Evolutionary conservation across 2,113 vertebrate species (phyloP).

Genomic region (Irena cyanogastra): DNA sequence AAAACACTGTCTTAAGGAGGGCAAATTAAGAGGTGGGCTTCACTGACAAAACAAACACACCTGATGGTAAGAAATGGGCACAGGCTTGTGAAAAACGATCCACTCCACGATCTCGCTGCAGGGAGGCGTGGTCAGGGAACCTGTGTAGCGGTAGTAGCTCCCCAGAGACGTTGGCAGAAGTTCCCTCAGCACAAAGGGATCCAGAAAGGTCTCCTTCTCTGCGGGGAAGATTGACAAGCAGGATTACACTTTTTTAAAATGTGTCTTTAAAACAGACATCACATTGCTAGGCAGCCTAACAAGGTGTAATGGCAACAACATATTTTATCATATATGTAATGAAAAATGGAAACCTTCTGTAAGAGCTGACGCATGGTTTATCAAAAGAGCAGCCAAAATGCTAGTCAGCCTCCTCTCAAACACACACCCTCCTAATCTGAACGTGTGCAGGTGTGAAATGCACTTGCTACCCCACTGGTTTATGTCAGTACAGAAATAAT

Average conservation of each 20-base stretch:
- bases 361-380: not conserved
- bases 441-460: not conserved
- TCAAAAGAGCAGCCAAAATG: conserved; percentile 48
- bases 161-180: conserved; percentile 85
- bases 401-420: not conserved
- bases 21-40: not conserved
- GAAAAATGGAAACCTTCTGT: not conserved
- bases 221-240: conserved; percentile 35
- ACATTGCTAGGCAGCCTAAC: conserved; percentile 21
- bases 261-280: conserved; percentile 9
- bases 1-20: not conserved
- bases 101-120: conserved; percentile 96
- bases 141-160: conserved; percentile 93
- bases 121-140: conserved; percentile 92
- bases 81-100: conserved; percentile 89
- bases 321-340: not conserved
- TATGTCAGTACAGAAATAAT: not conserved
- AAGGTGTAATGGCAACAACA: conserved; percentile 48
- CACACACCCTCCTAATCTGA: not conserved
- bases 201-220: conserved; percentile 98
- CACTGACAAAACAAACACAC: conserved; percentile 57
- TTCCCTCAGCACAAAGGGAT: conserved; percentile 90
- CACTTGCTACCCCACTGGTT: not conserved
- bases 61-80: conserved; percentile 93
- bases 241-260: not conserved